phyloP scores from a whole-genome alignment of 2,113 vertebrate genomes.

The Microcebus lehilahytsara region DNA sequence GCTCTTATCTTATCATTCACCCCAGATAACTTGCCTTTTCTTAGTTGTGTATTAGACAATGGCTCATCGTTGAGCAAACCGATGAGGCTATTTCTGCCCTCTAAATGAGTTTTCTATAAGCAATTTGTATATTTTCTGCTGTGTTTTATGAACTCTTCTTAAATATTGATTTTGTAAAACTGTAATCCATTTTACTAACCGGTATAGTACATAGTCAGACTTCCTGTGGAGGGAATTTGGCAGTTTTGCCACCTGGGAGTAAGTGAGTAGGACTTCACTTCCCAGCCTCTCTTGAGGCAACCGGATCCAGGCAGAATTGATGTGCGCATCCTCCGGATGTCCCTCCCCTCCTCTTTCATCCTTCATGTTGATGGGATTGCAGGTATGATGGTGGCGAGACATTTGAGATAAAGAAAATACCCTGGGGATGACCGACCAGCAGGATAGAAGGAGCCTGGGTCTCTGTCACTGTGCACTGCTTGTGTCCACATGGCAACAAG shows the following conservation, averaged over 20 bases:
- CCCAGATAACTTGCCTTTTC: neutral
- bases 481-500: neutral
- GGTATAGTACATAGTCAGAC: neutral
- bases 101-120: neutral
- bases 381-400: neutral
- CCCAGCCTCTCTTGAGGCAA: neutral
- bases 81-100: neutral
- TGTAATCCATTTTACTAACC: neutral
- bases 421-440: neutral
- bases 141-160: neutral
- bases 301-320: neutral
- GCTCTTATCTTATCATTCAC: neutral
- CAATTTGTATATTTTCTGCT: neutral
- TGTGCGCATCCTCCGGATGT: neutral
- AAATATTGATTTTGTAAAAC: conserved; percentile 36
- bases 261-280: neutral
- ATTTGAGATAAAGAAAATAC: neutral
- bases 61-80: neutral
- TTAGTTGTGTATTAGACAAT: neutral
- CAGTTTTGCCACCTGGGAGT: neutral
- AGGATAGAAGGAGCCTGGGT: neutral
- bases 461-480: neutral
- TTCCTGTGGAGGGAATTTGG: neutral
- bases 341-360: neutral
- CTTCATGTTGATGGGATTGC: neutral